Conservation (phyloP, 2,797 vertebrate genomes). For the Thaleichthys pacificus region DNA sequence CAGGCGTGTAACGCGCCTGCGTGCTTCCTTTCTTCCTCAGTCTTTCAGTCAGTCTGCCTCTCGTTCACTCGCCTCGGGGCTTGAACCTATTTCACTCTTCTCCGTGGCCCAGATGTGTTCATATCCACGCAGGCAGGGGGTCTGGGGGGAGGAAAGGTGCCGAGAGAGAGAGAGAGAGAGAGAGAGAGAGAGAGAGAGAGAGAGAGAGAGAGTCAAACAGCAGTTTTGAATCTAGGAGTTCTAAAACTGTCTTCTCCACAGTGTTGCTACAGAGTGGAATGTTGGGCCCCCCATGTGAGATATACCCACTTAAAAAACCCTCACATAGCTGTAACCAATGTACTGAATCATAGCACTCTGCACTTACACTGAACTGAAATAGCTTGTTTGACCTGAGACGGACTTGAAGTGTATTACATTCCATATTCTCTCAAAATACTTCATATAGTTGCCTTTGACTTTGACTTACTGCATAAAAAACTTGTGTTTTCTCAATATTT, state of each 20-base stretch:
- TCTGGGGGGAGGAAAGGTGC: neutral
- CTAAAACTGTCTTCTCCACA: neutral
- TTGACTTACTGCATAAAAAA: neutral
- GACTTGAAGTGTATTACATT: too few species aligned
- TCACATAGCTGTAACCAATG: neutral
- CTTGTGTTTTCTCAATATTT: neutral
- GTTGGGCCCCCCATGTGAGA: neutral
- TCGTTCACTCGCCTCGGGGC: neutral
- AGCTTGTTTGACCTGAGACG: too few species aligned
- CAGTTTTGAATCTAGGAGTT: neutral
- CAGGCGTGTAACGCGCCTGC: too few species aligned
- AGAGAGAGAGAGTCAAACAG: neutral
- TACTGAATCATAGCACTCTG: neutral
- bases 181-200: neutral
- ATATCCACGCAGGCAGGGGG: neutral
- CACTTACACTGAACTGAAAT: too few species aligned
- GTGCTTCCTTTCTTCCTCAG: neutral
- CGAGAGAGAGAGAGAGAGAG: neutral
- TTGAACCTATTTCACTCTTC: neutral
- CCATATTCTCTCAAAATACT: neutral
- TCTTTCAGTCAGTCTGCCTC: neutral
- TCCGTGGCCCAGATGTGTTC: slow-evolving; percentile 5
- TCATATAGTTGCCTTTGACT: neutral
- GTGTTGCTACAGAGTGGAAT: neutral
- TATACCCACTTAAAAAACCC: neutral